Conservation (phyloP, 2,113 vertebrate genomes). For the Alexandromys fortis region DNA sequence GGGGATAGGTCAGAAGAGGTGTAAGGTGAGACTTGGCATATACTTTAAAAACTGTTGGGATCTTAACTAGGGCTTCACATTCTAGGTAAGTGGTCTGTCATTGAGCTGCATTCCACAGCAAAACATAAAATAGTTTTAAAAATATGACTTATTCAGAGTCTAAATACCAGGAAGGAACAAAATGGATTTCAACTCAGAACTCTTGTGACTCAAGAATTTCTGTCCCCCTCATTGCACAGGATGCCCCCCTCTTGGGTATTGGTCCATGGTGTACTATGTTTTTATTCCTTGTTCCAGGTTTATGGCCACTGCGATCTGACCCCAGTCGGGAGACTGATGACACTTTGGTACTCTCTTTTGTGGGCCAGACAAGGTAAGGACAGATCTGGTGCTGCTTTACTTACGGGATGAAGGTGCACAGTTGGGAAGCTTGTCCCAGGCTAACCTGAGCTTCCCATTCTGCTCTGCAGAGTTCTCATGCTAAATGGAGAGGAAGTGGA, state of each 20-base stretch:
- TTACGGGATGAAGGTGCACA: rapidly evolving
- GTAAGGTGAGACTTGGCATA: neutral
- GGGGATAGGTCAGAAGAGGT: neutral
- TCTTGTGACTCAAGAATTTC: neutral
- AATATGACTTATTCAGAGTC: neutral
- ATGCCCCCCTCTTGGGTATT: neutral
- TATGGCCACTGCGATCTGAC: constrained; percentile 97
- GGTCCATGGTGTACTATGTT: neutral
- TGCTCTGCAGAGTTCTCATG: constrained; percentile 92
- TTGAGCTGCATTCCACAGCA: neutral
- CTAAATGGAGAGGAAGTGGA: constrained; percentile 98
- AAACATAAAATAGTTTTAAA: neutral
- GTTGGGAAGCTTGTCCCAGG: neutral
- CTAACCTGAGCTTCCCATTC: neutral
- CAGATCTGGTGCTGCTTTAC: too few relatives aligned
- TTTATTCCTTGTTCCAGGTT: constrained; percentile 84
- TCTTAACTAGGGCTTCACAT: neutral
- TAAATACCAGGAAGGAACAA: neutral
- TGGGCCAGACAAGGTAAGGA: constrained; percentile 96
- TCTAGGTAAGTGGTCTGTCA: neutral
- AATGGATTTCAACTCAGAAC: neutral
- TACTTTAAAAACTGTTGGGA: neutral
- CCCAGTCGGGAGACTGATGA: constrained; percentile 95
- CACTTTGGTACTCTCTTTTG: constrained; percentile 97
- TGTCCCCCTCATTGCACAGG: rapidly evolving